phyloP scores from a whole-genome alignment of 2,888 invertebrate genomes.

The Trissoscelio sp. region DNA sequence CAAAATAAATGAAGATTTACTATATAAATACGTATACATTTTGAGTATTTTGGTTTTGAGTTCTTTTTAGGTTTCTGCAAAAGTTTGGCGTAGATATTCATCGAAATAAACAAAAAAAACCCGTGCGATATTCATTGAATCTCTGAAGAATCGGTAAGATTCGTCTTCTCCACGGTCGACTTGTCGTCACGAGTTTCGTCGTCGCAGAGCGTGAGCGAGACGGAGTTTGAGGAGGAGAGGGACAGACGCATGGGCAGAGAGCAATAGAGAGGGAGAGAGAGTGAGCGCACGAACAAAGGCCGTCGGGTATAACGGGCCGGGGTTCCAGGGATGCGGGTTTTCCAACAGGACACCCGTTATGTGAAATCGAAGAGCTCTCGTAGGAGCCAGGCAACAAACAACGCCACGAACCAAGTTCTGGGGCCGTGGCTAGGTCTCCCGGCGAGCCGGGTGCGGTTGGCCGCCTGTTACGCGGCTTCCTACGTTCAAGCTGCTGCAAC shows the following conservation, averaged over 20 bases:
- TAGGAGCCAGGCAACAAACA: conserved; percentile 33
- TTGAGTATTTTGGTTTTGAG: no score
- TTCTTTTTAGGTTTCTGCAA: no score
- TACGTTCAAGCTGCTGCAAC: conserved; percentile 32
- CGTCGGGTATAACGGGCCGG: conserved; percentile 52
- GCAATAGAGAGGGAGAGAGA: neutral
- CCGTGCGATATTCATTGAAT: no score
- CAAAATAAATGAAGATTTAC: no score
- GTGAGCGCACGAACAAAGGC: conserved; percentile 53
- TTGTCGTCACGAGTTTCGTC: conserved; percentile 44
- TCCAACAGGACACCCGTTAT: conserved; percentile 57
- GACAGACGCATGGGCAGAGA: no score
- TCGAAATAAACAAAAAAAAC: no score
- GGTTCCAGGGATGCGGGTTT: conserved; percentile 42
- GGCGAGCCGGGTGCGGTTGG: conserved; percentile 71
- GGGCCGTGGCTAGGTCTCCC: conserved; percentile 64
- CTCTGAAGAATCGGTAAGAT: no score
- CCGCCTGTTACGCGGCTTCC: conserved; percentile 70
- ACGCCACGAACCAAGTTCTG: conserved; percentile 31
- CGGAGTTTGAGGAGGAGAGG: no score
- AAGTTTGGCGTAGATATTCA: no score
- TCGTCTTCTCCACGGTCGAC: conserved; percentile 51
- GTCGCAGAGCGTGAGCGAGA: no score
- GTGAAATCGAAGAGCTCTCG: conserved; percentile 55
- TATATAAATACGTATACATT: no score